Evolutionary conservation across 2,888 invertebrate species (phyloP).

Genomic region (Pyrochroa serraticornis): DNA sequence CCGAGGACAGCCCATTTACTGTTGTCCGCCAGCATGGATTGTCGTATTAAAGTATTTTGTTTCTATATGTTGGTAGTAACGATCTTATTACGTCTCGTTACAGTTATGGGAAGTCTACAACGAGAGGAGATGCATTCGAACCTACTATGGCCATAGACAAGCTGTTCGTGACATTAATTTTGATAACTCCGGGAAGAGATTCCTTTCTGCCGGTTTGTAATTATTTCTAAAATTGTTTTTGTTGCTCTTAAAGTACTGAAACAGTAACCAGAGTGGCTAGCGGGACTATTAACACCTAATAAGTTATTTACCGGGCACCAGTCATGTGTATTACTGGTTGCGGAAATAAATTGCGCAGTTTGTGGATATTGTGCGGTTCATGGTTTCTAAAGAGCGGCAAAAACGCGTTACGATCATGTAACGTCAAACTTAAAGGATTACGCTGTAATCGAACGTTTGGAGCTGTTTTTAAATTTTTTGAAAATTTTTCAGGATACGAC

Average conservation of each 20-base stretch:
- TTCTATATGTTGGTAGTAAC: no score
- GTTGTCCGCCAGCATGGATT: constrained; percentile 96
- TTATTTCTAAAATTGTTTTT: constrained; percentile 11
- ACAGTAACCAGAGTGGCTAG: no score
- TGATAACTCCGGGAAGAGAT: constrained; percentile 90
- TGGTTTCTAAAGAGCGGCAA: no score
- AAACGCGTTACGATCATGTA: no score
- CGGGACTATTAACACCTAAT: no score
- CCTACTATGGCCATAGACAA: constrained; percentile 95
- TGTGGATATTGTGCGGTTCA: no score
- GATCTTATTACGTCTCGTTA: no score
- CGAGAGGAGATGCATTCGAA: constrained; percentile 87
- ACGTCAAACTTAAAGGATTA: no score
- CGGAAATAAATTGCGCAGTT: no score
- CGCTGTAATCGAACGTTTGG: no score
- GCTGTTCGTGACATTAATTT: constrained; percentile 96
- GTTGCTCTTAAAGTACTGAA: neutral
- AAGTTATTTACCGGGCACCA: no score
- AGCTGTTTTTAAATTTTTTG: constrained; percentile 15
- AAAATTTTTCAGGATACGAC: constrained; percentile 82
- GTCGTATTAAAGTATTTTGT: constrained; percentile 91
- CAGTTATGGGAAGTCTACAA: constrained; percentile 98
- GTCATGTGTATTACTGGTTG: no score
- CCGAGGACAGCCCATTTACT: constrained; percentile 93
- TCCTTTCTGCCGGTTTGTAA: constrained; percentile 83